Evolutionary conservation across 1,140 invertebrate species (phyloP), one percentile per base, ranked within the genome.

Genomic region (Megalonaias nervosa): DNA sequence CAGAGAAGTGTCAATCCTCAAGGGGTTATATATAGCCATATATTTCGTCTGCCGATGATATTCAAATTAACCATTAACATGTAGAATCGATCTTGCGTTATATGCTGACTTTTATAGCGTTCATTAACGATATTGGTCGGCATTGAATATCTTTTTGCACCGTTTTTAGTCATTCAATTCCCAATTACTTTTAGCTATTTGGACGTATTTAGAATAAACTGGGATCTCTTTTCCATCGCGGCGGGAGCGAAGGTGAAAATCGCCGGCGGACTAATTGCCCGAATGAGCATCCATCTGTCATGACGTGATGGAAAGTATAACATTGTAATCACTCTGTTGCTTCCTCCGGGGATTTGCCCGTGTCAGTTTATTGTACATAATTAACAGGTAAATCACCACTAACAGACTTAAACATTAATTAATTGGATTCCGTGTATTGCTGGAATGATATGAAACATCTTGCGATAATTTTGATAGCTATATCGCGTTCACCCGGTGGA

Each of bases 281-380:
- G 71, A 73, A 73, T 58, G 64, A 38, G 59, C 65, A 68, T 66
- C 64, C 61, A 56, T 73, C 62, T 78, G 76, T 59, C 65, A 73
- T 78, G 74, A 68, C 76, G 71, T 73, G 76, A 38, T 56, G 58
- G 57, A 48, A 57, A 66, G 68, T 78, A 78, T 78, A 78, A 73
- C 74, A 78, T 73, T 62, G 76, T 73, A 78, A 78, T 78, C 74
- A 78, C 76, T 73, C 68, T 78, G 71, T 78, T 78, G 67, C 62
- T 66, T 78, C 76, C 76, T 71, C 61, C 62, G 55, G 76, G 76
- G 66, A 48, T 48, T 48, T 48, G 4, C 38, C 38, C 38, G 38
- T 48, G 38, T 48, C 38, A 48, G 6, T 48, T 78, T 78, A 78
- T 73, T 78, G 74, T 71, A 78, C 69, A 71, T 78, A 73, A 78